Percentiles rank a stretch among this genome's conserved stretches.
Conservation (phyloP, 2,888 invertebrate species). For the Xanthorhoe spadicearia region DNA sequence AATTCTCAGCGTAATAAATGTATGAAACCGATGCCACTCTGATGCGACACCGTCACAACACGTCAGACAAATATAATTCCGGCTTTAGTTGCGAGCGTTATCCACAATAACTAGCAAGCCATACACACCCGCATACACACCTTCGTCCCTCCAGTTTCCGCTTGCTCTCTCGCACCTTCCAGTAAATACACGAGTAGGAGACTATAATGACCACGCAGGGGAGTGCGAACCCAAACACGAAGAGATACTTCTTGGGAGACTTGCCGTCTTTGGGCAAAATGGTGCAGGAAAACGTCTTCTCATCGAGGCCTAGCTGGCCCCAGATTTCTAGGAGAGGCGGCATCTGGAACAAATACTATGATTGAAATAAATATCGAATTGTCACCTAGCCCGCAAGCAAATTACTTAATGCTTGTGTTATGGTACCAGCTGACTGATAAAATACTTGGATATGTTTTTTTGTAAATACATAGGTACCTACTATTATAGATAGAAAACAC, state of each 20-base stretch:
- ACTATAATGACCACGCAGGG: constrained; percentile 94
- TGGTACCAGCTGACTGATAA: too few relatives aligned
- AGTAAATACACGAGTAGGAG: constrained; percentile 94
- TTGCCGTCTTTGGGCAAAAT: constrained; percentile 90
- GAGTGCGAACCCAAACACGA: constrained; percentile 92
- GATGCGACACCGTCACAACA: too few relatives aligned
- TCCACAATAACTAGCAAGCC: constrained; percentile 53
- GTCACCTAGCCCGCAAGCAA: too few relatives aligned
- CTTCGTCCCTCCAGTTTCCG: constrained; percentile 89
- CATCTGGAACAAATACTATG: constrained; percentile 81
- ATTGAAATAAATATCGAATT: too few relatives aligned
- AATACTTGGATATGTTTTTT: too few relatives aligned
- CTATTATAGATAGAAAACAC: too few relatives aligned
- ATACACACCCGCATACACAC: constrained; percentile 83
- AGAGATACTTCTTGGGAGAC: constrained; percentile 93
- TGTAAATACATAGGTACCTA: too few relatives aligned
- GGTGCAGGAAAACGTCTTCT: constrained; percentile 94
- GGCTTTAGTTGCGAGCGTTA: background rate
- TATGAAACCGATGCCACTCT: too few relatives aligned
- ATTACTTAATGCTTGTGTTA: too few relatives aligned
- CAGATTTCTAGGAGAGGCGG: constrained; percentile 92
- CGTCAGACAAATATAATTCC: too few relatives aligned
- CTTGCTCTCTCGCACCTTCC: constrained; percentile 90
- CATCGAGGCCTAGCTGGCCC: constrained; percentile 93
- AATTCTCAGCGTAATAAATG: too few relatives aligned